Evolutionary conservation across 2,113 vertebrate species (phyloP), one percentile per base, ranked within the genome.

Genomic region (Cryptotis parvus): DNA sequence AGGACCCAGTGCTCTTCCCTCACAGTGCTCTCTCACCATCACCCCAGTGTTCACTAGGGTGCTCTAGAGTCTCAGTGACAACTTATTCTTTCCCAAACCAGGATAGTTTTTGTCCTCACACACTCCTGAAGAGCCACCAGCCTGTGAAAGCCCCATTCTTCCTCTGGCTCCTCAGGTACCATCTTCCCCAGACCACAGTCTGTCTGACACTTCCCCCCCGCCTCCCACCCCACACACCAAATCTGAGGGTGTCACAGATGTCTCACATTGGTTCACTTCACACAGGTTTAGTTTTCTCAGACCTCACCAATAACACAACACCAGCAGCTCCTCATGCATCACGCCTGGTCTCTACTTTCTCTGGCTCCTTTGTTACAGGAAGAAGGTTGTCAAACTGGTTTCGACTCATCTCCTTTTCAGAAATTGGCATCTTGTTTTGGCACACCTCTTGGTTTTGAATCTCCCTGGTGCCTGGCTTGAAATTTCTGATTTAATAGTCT

Each of bases 341-440:
- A 26, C 66, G 72, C 78, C 37, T 27, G 35, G 14, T 52, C 4
- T 66, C 24, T 11, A 37, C 15, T 69, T 3, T 33, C 24, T 15
- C 52, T 89, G 37, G 68, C n/a, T 16, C n/a, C 41, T 69, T 84
- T 49, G 76, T 69, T 35, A 1, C 45, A 52, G 20, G 29, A 35
- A 10, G 88, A 88, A 78, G 65, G 73, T 79, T 55, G 75, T 78
- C 26, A 1, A 94, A 92, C 55, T 79, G 66, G 72, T 94, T 94
- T 91, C 94, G 58, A 92, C 78, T 70, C 77, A 82, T 65, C 70
- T 87, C 65, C 49, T 88, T 87, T 87, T 58, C 55, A 87, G 93
- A 88, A 88, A 79, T 16, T 82, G 69, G 33, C 55, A 81, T 76
- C 69, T 90, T 88, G 52, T 81, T 63, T 75, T 87, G 79, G 70